Evolutionary conservation across 1,140 invertebrate genomes (phyloP).

Genomic region (Metaphire vulgaris): DNA sequence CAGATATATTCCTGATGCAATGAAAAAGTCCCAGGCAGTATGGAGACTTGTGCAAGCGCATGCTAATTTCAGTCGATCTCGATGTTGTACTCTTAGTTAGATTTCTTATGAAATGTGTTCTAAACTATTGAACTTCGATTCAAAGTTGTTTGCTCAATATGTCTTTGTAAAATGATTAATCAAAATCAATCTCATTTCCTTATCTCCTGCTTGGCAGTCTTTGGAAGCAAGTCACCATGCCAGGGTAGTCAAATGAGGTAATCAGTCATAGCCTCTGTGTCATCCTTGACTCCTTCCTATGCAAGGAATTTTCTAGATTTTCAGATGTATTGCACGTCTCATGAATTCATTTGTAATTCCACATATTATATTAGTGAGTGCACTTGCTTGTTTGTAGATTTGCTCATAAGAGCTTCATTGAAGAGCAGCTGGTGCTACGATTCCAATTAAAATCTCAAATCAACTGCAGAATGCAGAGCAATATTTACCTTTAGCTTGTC

Average conservation of each 20-base stretch:
- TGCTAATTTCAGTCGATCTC: too few species aligned
- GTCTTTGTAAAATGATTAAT: too few species aligned
- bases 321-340: background rate
- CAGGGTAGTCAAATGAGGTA: background rate
- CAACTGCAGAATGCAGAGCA: background rate
- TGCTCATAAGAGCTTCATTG: background rate
- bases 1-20: too few species aligned
- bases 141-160: too few species aligned
- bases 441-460: background rate
- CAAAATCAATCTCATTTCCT: too few species aligned
- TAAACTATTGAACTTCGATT: too few species aligned
- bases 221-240: too few species aligned
- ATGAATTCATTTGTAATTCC: background rate
- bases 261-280: background rate
- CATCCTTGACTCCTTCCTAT: background rate
- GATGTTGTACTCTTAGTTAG: too few species aligned
- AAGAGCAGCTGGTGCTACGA: background rate
- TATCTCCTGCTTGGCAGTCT: too few species aligned
- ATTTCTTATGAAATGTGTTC: too few species aligned
- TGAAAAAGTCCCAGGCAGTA: too few species aligned
- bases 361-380: background rate
- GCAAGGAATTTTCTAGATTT: background rate
- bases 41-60: too few species aligned
- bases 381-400: background rate
- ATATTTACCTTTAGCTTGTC: background rate